These are phyloP conservation scores for Elgonia sp. DNA, from an alignment of 2,888 invertebrate genomes.

Conservation along the genomic window DNA sequence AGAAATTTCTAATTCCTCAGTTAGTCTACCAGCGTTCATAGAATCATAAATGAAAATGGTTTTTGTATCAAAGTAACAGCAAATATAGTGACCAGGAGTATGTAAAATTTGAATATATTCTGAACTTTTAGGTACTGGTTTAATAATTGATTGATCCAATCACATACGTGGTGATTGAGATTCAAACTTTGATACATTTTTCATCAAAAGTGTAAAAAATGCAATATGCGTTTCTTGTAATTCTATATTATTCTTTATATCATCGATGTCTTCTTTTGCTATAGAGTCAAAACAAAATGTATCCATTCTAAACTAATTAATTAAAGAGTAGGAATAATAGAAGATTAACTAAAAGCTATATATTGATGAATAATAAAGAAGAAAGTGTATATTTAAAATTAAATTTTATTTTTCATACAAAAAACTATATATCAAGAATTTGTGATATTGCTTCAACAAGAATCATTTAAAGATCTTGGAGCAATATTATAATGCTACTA, in stretches of 20 bases:
- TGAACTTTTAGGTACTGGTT: background rate
- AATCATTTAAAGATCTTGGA: background rate
- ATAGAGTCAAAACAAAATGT: background rate
- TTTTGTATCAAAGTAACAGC: slow-evolving; percentile 33
- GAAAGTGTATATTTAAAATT: background rate
- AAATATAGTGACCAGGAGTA: slow-evolving; percentile 25
- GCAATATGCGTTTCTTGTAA: slow-evolving; percentile 22
- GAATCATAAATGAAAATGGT: slow-evolving; percentile 42
- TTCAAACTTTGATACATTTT: background rate
- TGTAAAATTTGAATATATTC: slow-evolving; percentile 42
- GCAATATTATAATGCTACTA: slow-evolving; percentile 1
- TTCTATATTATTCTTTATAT: slow-evolving; percentile 20
- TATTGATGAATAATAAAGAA: background rate
- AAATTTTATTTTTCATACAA: no score
- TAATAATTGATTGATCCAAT: slow-evolving; percentile 17
- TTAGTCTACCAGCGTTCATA: slow-evolving; percentile 1
- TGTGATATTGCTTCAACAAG: background rate
- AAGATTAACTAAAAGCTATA: background rate
- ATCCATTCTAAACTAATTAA: background rate
- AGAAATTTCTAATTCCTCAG: slow-evolving; percentile 22
- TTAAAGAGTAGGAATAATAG: background rate
- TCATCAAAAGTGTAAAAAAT: slow-evolving; percentile 9
- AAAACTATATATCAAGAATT: background rate
- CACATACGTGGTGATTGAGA: slow-evolving; percentile 34
- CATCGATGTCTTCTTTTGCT: slow-evolving; percentile 7